Base-by-base conservation (phyloP, 2,888 invertebrate genomes). In the Colletes collaris region DNA sequence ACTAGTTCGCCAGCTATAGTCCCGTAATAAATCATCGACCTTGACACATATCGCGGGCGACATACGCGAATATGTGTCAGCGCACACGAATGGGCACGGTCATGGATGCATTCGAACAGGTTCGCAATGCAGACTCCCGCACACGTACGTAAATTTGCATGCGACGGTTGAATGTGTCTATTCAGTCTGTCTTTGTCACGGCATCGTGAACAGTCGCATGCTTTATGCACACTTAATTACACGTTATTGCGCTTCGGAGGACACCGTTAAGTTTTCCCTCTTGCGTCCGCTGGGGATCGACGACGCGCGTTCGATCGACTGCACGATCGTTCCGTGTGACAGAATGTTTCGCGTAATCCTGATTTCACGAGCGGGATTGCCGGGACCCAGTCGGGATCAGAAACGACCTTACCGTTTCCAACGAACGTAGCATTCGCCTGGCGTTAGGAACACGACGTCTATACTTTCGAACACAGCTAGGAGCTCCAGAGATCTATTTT, bases 11-110 rank as follows among this genome's bases (percentile, higher is more conserved):
- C 56, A 58, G 69, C 69, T 52, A 76, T 66, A 69, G 62, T 80
- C 76, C 76, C 70, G 66, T 76, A 76, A 82, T 76, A 82, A 80
- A 82, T 82, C 81, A 80, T 72, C 80, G 81, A 82, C 81, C 81
- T 80, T 82, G 81, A 82, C 81, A 80, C 73, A 73, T 79, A 82
- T 82, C 68, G 65, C 60, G 66, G 62, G 46, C 63, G 70, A 69
- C 49, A 46, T 63, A 70, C 64, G n/a, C 52, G 76, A 80, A 79
- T 80, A 73, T 69, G 62, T 73, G 79, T 68, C 78, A 78, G 60
- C 68, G 68, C 79, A 52, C 79, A 78, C 67, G 62, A 72, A 79
- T 72, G 67, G 63, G 63, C 55, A 79, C 72, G 72, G 71, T 64
- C 64, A 71, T 64, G 71, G 71, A 71, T 71, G 56, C 71, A 71